These are phyloP conservation scores for Erynnis tages DNA, from an alignment of 2,888 invertebrate species.

Conservation along the genomic window DNA sequence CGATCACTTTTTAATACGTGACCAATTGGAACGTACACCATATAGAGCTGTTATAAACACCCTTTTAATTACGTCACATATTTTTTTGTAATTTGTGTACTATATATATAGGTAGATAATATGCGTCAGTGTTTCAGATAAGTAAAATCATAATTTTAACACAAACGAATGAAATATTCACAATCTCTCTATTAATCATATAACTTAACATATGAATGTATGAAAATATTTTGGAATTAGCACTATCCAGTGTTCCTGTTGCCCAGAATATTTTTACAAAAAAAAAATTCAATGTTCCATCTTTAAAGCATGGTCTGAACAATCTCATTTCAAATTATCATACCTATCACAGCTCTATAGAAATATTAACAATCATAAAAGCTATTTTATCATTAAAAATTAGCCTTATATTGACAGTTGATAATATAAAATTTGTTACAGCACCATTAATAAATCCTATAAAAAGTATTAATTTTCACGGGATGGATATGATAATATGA, in stretches of 20 bases:
- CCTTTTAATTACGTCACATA: background rate
- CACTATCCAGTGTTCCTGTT: no score
- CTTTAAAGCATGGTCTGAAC: no score
- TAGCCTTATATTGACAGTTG: conserved; percentile 24
- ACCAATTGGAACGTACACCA: conserved; percentile 36
- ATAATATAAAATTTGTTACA: conserved; percentile 24
- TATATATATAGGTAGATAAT: no score
- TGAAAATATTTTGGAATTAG: no score
- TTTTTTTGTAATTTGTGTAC: background rate
- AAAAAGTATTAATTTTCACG: conserved; percentile 21
- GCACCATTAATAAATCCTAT: conserved; percentile 8
- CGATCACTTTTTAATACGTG: conserved; percentile 58
- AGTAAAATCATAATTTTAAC: no score
- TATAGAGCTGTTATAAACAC: conserved; percentile 33
- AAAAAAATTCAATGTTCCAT: no score
- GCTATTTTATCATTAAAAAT: conserved; percentile 17
- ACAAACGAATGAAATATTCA: no score
- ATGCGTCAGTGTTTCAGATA: no score
- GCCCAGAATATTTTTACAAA: no score
- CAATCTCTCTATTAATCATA: no score
- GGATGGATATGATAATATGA: no score
- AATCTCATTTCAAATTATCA: background rate
- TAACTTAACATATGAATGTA: no score
- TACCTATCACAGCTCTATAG: conserved; percentile 13
- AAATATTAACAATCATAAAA: background rate